A percentile compares a stretch with the other conserved stretches of the same genome.
phyloP scores from a whole-genome alignment of 2,113 vertebrate species.

The Blennius ocellaris region DNA sequence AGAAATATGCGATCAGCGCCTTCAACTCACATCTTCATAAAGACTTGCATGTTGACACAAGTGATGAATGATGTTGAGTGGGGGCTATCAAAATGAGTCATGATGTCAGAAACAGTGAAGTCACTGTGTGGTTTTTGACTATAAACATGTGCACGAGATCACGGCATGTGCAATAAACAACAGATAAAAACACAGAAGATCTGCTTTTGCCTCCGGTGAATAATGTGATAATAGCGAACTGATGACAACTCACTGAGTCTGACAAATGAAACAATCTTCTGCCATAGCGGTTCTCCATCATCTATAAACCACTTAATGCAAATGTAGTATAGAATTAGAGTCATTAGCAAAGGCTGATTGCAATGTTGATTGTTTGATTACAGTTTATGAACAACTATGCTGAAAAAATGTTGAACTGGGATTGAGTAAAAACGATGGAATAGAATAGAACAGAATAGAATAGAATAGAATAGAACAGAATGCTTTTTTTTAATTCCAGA shows the following conservation, averaged over 20 bases:
- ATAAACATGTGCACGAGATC: conserved; percentile 3
- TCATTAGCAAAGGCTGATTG: not conserved
- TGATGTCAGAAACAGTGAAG: conserved; percentile 28
- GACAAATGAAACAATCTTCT: no score
- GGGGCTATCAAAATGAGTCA: conserved; percentile 27
- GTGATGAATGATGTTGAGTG: conserved; percentile 39
- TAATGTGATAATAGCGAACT: not conserved
- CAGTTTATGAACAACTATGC: no score
- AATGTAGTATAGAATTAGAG: not conserved
- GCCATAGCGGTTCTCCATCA: not conserved
- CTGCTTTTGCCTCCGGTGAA: not conserved
- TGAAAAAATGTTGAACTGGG: no score
- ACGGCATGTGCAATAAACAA: conserved; percentile 12
- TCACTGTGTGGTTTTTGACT: not conserved
- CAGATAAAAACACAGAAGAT: not conserved
- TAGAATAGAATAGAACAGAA: no score
- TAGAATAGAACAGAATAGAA: no score
- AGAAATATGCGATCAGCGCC: conserved; percentile 40
- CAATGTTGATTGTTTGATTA: not conserved
- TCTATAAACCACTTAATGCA: not conserved
- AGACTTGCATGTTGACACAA: conserved; percentile 39
- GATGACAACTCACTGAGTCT: not conserved
- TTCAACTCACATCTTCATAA: conserved; percentile 28
- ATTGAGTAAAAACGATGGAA: no score
- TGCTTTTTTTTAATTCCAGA: no score